A percentile compares a stretch with the other conserved stretches of the same genome.
These are phyloP conservation scores for Austrofundulus limnaeus DNA, from an alignment of 2,113 vertebrate genomes.

Conservation along the genomic window DNA sequence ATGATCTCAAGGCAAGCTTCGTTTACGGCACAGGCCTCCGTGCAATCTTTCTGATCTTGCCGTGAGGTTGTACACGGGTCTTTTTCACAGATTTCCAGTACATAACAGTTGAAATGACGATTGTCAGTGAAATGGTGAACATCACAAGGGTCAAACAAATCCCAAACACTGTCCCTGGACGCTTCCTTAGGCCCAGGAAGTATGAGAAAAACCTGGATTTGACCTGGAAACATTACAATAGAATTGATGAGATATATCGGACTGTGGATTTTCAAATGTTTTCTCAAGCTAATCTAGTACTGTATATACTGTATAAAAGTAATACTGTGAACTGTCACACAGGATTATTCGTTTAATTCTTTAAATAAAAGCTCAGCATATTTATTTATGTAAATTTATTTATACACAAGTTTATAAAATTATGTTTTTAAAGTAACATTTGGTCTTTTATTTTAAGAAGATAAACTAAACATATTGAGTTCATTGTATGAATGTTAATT, in stretches of 20 bases:
- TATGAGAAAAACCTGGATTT: slow-evolving; percentile 89
- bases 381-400: too few species aligned
- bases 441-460: too few species aligned
- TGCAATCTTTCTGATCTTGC: slow-evolving; percentile 91
- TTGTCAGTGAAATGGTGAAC: slow-evolving; percentile 84
- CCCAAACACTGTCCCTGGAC: slow-evolving; percentile 85
- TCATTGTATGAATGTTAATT: too few species aligned
- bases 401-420: too few species aligned
- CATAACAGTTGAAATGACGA: slow-evolving; percentile 86
- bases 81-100: slow-evolving; percentile 92
- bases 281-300: too few species aligned
- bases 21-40: slow-evolving; percentile 79
- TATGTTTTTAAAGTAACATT: neutral
- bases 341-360: too few species aligned
- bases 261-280: neutral
- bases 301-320: too few species aligned
- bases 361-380: too few species aligned
- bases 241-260: slow-evolving; percentile 16
- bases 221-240: slow-evolving; percentile 85
- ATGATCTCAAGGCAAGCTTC: slow-evolving; percentile 63
- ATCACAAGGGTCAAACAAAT: slow-evolving; percentile 86
- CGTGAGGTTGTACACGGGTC: slow-evolving; percentile 83
- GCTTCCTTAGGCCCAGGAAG: slow-evolving; percentile 88
- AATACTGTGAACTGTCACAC: too few species aligned
- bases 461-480: too few species aligned